These are phyloP conservation scores for Oriolus oriolus DNA, from an alignment of 2,113 vertebrate species.

Conservation along the genomic window DNA sequence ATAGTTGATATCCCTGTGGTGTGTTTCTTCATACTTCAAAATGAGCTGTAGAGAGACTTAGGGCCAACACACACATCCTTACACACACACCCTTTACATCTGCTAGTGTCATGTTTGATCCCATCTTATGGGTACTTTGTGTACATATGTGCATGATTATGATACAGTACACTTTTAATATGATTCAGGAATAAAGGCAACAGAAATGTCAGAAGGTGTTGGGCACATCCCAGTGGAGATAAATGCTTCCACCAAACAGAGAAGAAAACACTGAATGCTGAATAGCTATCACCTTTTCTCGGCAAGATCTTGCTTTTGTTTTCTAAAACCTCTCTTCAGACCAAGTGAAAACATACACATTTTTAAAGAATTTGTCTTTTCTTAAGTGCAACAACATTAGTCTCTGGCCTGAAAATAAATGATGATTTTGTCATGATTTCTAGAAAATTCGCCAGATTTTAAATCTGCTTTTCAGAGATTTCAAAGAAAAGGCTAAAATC, in stretches of 20 bases:
- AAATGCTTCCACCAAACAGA: background rate
- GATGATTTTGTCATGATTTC: background rate
- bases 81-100: background rate
- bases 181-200: background rate
- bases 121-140: background rate
- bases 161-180: background rate
- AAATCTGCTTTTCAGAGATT: background rate
- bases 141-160: background rate
- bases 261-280: background rate
- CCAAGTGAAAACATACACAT: background rate
- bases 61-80: background rate
- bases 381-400: background rate
- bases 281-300: background rate
- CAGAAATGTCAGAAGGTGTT: background rate
- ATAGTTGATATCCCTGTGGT: background rate
- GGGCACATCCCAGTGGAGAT: background rate
- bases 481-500: background rate
- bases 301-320: background rate
- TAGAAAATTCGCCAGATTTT: background rate
- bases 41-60: background rate
- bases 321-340: background rate
- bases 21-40: background rate
- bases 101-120: background rate
- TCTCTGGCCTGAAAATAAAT: background rate
- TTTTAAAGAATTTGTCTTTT: background rate